A percentile compares a stretch with the other conserved stretches of the same genome.
These are phyloP conservation scores for Microctonus aethiopoides DNA, from an alignment of 2,888 invertebrate genomes.

Conservation along the genomic window DNA sequence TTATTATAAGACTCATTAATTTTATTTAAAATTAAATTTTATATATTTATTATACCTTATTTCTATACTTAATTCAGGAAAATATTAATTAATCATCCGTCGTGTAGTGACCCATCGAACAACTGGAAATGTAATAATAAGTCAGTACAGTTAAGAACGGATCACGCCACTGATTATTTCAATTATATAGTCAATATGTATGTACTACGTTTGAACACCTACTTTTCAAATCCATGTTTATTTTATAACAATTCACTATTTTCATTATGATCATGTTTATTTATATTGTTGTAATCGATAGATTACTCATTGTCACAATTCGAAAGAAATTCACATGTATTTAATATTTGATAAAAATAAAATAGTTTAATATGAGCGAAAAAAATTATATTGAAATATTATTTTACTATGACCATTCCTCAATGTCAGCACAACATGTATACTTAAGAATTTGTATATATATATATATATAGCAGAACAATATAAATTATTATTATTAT, in stretches of 20 bases:
- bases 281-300: background rate
- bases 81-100: no score
- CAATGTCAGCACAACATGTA: background rate
- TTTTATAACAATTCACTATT: background rate
- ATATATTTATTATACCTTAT: background rate
- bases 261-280: background rate
- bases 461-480: background rate
- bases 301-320: background rate
- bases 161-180: background rate
- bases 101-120: no score
- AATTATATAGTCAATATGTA: conserved; percentile 6
- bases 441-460: background rate
- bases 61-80: background rate
- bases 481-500: background rate
- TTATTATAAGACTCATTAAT: background rate
- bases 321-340: background rate
- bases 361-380: no score
- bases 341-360: no score
- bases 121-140: background rate
- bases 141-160: background rate
- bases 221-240: background rate
- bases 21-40: no score
- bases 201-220: background rate
- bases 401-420: background rate
- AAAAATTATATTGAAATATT: no score